phyloP scores from a whole-genome alignment of 2,113 vertebrate genomes.

The Setophaga coronata region DNA sequence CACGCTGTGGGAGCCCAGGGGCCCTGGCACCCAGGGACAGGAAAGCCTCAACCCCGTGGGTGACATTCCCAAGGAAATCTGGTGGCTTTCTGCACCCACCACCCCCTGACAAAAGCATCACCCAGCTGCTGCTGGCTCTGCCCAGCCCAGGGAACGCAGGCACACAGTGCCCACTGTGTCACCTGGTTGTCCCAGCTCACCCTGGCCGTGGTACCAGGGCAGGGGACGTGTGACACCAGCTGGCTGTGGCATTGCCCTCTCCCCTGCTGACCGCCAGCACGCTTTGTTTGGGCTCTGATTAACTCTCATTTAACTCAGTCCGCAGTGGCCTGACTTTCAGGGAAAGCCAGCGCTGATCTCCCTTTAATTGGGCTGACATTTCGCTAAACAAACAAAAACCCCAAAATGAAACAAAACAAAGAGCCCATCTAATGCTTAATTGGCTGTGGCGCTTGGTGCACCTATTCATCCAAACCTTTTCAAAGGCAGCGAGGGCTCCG shows the following conservation, averaged over 20 bases:
- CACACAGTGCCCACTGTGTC: rapidly evolving
- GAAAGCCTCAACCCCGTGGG: too few species aligned
- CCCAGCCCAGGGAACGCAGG: rapidly evolving
- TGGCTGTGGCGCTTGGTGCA: conserved; percentile 39
- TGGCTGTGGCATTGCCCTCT: background rate
- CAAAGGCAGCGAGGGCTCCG: conserved; percentile 26
- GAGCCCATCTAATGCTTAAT: conserved; percentile 57
- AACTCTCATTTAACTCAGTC: background rate
- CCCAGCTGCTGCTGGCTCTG: background rate
- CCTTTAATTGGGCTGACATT: conserved; percentile 76
- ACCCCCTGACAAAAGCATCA: background rate
- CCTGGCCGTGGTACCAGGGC: rapidly evolving
- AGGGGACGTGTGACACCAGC: rapidly evolving
- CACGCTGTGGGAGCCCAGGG: rapidly evolving
- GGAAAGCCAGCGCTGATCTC: conserved; percentile 1
- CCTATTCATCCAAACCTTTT: conserved; percentile 33
- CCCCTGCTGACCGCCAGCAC: background rate
- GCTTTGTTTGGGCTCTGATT: background rate
- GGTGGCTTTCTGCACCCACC: background rate
- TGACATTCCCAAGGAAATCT: background rate
- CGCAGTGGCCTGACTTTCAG: background rate
- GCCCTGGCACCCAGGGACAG: background rate
- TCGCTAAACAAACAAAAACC: conserved; percentile 73
- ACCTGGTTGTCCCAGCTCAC: background rate
- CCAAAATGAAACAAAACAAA: conserved; percentile 68